Evolutionary conservation across 2,797 vertebrate genomes (phyloP), one percentile per base, ranked within the genome.

Genomic region (Gallinago solitaria): DNA sequence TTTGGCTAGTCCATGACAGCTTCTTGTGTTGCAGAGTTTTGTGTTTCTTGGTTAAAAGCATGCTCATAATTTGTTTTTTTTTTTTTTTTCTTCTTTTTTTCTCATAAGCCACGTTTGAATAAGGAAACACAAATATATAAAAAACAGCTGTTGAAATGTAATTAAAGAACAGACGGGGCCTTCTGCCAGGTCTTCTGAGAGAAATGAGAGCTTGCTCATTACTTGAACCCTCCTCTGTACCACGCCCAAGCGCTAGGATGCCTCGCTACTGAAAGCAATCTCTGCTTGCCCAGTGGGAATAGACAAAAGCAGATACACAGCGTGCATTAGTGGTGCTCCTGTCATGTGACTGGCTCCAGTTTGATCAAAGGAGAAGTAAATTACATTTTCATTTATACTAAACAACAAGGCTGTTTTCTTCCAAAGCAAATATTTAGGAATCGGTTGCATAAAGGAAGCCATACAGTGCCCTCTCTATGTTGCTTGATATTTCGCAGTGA

Each of bases 131-230:
- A 96, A 95, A 96, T 95, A 96, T 97, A 96, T 96, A 94, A 96
- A 97, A 97, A 97, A 83, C 96, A 97, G 94, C 96, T 97, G 96
- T 97, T 93, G 95, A 97, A 97, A 96, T 97, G 96, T 95, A 97
- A 95, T 97, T 97, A 97, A 96, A 97, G 91, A 97, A 94, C 82
- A 88, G 97, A 95, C 84, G 23, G 91, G 96, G 92, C 92, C 87
- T 92, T 39, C 78, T 96, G 96, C 96, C 95, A 96, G 93, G 94
- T 79, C 83, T 96, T 90, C 90, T 92, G 95, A 96, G 96, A 96
- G 94, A 86, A 94, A 93, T 28, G 88, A 96, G 96, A 96, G 87
- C 80, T 96, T 53, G 76, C 83, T 93, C 70, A 89, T 89, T 87
- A 85, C 73, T 84, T 59, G 83, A 90, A 63, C 71, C 90, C 82